Evolutionary conservation across 2,888 invertebrate species (phyloP).

Genomic region (Andrena bucephala): DNA sequence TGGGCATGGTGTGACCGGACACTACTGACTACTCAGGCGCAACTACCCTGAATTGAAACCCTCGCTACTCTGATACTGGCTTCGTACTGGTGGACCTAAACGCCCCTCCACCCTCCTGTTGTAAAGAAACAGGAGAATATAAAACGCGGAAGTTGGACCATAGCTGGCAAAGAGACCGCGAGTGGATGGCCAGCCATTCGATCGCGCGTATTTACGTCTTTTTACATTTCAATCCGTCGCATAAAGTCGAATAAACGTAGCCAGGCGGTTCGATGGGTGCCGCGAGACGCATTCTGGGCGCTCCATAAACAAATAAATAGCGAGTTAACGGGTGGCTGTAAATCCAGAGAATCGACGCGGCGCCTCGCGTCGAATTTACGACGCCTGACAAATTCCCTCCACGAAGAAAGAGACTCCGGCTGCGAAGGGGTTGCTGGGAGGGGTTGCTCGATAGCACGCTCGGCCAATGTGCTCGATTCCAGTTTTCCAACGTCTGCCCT

Average conservation of each 20-base stretch:
- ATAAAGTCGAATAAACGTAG: conserved; percentile 20
- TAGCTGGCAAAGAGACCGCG: background rate
- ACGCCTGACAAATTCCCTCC: conserved; percentile 50
- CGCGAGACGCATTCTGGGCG: conserved; percentile 6
- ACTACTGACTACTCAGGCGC: no score
- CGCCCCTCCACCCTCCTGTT: background rate
- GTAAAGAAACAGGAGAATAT: background rate
- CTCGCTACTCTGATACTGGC: no score
- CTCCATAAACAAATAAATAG: conserved; percentile 59
- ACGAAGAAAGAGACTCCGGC: background rate
- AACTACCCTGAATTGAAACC: no score
- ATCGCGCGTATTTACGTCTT: conserved; percentile 18
- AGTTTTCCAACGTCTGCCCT: conserved; percentile 8
- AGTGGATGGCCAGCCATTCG: conserved; percentile 4
- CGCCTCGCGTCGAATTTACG: conserved; percentile 56
- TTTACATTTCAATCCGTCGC: conserved; percentile 10
- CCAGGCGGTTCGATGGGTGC: background rate
- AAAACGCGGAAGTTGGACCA: background rate
- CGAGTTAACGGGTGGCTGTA: conserved; percentile 47
- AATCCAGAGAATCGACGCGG: conserved; percentile 54
- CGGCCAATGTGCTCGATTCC: conserved; percentile 47
- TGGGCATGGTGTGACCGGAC: no score
- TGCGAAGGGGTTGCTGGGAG: no score
- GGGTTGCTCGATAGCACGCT: background rate
- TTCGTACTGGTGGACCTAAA: background rate